Evolutionary conservation across 1,140 invertebrate species (phyloP), one percentile per base, ranked within the genome.

Genomic region (Drosophila busckii): DNA sequence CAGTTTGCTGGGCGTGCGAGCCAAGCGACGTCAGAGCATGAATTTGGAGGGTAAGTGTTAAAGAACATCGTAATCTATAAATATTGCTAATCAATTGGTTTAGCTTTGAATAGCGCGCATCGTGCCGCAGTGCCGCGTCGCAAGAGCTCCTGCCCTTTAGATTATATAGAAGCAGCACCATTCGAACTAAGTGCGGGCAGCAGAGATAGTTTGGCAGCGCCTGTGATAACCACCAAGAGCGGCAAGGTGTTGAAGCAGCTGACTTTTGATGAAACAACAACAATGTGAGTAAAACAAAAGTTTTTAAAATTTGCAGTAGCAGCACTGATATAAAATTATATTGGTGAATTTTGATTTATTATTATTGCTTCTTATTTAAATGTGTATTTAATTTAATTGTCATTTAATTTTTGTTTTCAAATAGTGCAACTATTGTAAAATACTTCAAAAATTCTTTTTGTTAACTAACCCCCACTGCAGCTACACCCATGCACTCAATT

Each of bases 1-100:
- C 25, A 93, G 91, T 78, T 83, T 93, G n/a, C 87, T 91, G 1
- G 88, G 90, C 2, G 87, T 93, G 1, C 88, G 89, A 29, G 89
- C 90, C 3, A 92, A 92, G 38, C 70, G 76, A 0, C 32, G 83
- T 1, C 83, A 85, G 15, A 84, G 78, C 7, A 71, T 84, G 73
- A 86, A 82, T 35, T 42, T 86, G 8, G 84, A 86, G 53, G 84
- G 84, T 69, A 38, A 60, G 34, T 19, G 12, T 19, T 1, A 7
- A 10, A n/a, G 0, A 23, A 1, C n/a, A 19, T 29, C 49, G 22
- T 26, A 25, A 32, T 15, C 10, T 5, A 28, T 23, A 35, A 12
- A 22, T 46, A 19, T 25, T 16, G 10, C 6, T 9, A 28, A 1
- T 15, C 26, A 32, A 29, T 20, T 9, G 16, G 20, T 15, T 1